Conservation (phyloP, 2,113 vertebrate genomes). For the Ammospiza caudacuta region DNA sequence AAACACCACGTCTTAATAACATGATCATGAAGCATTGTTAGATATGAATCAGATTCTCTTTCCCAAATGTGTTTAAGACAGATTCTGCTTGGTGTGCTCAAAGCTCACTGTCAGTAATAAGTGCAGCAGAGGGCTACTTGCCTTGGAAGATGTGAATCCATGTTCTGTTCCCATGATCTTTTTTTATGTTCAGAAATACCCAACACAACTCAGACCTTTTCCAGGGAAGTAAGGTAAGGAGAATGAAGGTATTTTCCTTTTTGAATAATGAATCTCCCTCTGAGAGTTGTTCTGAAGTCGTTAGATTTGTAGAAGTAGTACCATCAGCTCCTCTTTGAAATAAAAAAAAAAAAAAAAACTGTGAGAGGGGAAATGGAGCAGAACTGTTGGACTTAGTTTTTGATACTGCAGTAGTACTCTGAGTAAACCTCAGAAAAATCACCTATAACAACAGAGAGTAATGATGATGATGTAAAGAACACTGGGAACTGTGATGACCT, state of each 20-base stretch:
- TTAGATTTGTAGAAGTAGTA: neutral
- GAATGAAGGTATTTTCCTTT: neutral
- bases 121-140: neutral
- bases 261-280: neutral
- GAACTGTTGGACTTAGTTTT: neutral
- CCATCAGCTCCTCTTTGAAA: neutral
- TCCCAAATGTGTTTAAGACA: neutral
- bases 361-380: neutral
- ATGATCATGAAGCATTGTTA: neutral
- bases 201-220: neutral
- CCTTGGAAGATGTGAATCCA: neutral
- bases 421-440: neutral
- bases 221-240: neutral
- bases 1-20: neutral
- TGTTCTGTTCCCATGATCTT: neutral
- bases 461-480: neutral
- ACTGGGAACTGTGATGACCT: neutral
- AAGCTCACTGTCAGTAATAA: neutral
- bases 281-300: neutral
- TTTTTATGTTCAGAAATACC: neutral
- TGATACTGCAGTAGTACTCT: neutral
- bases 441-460: neutral
- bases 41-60: neutral
- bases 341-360: neutral
- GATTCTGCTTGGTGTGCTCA: neutral